Evolutionary conservation across 2,113 vertebrate genomes (phyloP).

Genomic region (Cariama cristata): DNA sequence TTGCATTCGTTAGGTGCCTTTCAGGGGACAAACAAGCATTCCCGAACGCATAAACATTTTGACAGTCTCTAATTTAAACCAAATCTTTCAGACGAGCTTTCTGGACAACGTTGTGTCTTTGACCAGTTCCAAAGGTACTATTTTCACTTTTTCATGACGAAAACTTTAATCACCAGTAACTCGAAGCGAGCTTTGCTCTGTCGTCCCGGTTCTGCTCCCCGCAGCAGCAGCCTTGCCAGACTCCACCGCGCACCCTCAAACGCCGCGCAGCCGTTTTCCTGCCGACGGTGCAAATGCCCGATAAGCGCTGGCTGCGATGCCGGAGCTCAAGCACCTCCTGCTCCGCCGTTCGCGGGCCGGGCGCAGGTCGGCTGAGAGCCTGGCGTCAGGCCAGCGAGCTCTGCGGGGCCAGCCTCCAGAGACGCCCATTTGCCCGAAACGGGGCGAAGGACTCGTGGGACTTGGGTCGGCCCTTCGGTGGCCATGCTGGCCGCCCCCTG

Average conservation of each 20-base stretch:
- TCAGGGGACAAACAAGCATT: not conserved
- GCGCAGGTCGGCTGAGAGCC: fast-evolving
- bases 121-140: not conserved
- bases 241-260: not conserved
- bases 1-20: not conserved
- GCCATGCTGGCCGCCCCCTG: fast-evolving
- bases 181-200: not conserved
- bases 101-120: not conserved
- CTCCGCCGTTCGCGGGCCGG: not conserved
- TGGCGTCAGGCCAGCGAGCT: fast-evolving
- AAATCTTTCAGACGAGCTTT: not conserved
- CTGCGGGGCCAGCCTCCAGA: not conserved
- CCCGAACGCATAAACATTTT: not conserved
- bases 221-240: not conserved
- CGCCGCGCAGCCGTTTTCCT: fast-evolving
- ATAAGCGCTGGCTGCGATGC: fast-evolving
- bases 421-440: not conserved
- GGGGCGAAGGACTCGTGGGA: not conserved
- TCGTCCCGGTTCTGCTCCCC: not conserved
- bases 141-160: not conserved
- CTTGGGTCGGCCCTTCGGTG: not conserved
- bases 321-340: not conserved
- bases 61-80: not conserved
- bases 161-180: not conserved
- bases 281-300: not conserved